Evolutionary conservation across 2,113 vertebrate genomes (phyloP).

Genomic region (Cebidichthys violaceus): DNA sequence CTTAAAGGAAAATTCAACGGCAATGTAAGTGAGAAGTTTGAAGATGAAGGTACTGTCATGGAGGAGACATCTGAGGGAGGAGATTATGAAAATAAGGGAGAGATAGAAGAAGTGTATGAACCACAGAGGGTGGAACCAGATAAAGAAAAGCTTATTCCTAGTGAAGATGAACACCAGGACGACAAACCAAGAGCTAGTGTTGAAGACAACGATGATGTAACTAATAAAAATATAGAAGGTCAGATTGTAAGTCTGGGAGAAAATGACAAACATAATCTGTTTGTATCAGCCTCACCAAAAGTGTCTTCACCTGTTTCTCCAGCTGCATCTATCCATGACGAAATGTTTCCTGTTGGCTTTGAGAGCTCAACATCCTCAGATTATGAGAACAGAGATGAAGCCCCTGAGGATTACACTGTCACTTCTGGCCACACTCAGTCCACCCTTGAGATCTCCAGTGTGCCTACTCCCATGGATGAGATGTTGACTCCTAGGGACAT

Average conservation of each 20-base stretch:
- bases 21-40: constrained; percentile 89
- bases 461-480: constrained; percentile 95
- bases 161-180: constrained; percentile 69
- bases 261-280: constrained; percentile 80
- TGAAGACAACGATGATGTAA: constrained; percentile 81
- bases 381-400: constrained; percentile 92
- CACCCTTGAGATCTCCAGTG: constrained; percentile 94
- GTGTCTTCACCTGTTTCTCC: constrained; percentile 86
- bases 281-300: constrained; percentile 81
- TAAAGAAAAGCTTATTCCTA: constrained; percentile 61
- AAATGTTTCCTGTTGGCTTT: constrained; percentile 88
- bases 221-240: constrained; percentile 72
- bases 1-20: constrained; percentile 85
- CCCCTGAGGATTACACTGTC: constrained; percentile 90
- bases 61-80: constrained; percentile 92
- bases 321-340: constrained; percentile 89
- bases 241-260: constrained; percentile 79
- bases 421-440: constrained; percentile 93
- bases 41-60: constrained; percentile 93
- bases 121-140: constrained; percentile 80
- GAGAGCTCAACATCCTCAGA: constrained; percentile 92
- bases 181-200: constrained; percentile 69
- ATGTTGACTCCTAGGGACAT: constrained; percentile 94
- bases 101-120: constrained; percentile 92
- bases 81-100: constrained; percentile 94